Base-by-base conservation (phyloP, 2,888 invertebrate species). In the Petrolisthes cinctipes region DNA sequence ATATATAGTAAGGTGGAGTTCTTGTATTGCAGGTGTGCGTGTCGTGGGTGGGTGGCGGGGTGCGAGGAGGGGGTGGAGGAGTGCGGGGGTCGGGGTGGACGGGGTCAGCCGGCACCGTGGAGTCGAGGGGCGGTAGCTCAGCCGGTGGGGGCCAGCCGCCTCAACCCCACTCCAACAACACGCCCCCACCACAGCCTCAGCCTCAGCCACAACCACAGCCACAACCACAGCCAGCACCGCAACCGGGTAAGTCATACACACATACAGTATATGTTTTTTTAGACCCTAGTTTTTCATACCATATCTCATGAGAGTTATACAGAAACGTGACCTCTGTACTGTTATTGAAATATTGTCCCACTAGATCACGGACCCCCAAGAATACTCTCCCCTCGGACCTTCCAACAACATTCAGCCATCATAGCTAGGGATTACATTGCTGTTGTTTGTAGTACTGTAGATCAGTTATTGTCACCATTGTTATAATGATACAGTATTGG, bases 101-200 rank as follows among this genome's bases (percentile, higher is more conserved):
- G 54, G 85, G 85, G 61, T 87, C 89, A 87, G 89, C 89, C 89
- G 89, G 87, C 89, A 89, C 87, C 23, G 89, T 89, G 89, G 89
- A 89, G 86, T 87, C 89, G 68, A 85, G 89, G 20, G 89, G 89
- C 80, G 89, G 85, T 82, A 87, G 79, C 76, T 87, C 85, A 81
- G 85, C 85, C 81, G 85, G 84, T 75, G 87, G 89, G 89, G 89
- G 85, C 54, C 86, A 85, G 87, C 85, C 85, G 82, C 89, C 84
- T 78, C 85, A 81, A 81, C 88, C 73, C 61, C 66, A 66, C 82
- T 75, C 75, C 66, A 78, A 78, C 73, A 73, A 81, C 79, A 83
- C 83, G 66, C 79, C 66, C 85, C 85, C 53, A 75, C 86, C 82
- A 81, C 61, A 61, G 11, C 20, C 71, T 20, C 11, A 11, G 6